Evolutionary conservation across 2,113 vertebrate species (phyloP).

Genomic region (Anser brachyrhynchus): DNA sequence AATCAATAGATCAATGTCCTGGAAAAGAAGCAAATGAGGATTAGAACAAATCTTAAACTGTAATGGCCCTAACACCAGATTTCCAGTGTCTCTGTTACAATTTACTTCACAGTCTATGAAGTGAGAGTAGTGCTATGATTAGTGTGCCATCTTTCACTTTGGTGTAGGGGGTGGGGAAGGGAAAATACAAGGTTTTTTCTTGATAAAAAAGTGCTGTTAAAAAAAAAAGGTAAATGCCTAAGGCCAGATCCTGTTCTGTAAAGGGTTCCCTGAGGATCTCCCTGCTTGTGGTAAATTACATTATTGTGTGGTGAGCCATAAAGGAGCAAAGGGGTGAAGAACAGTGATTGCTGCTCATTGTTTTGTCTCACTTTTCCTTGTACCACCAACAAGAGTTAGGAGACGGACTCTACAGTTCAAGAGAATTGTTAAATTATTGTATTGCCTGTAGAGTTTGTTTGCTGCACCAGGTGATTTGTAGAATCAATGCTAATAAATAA

Average conservation of each 20-base stretch:
- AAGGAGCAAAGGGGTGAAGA: constrained; percentile 38
- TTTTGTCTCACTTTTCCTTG: neutral
- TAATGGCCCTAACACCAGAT: neutral
- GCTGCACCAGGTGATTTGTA: constrained; percentile 11
- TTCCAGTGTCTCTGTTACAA: neutral
- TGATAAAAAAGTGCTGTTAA: neutral
- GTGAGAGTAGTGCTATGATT: neutral
- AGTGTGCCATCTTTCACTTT: neutral
- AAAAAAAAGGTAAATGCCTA: neutral
- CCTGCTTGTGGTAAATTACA: constrained; percentile 37
- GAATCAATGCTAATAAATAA: constrained; percentile 59
- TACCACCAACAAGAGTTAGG: neutral
- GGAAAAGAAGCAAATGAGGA: neutral
- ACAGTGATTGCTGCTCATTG: constrained; percentile 37
- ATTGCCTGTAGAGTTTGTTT: constrained; percentile 30
- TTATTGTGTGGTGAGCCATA: constrained; percentile 31
- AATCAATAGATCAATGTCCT: neutral
- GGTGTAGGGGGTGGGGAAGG: neutral
- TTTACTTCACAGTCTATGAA: neutral
- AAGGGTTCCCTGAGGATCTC: neutral
- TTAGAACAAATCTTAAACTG: neutral
- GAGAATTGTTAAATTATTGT: constrained; percentile 23
- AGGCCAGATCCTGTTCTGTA: neutral
- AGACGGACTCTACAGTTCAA: constrained; percentile 6
- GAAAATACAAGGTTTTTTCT: neutral